Base-by-base conservation (phyloP, 2,113 vertebrate genomes). In the Litocranius walleri region DNA sequence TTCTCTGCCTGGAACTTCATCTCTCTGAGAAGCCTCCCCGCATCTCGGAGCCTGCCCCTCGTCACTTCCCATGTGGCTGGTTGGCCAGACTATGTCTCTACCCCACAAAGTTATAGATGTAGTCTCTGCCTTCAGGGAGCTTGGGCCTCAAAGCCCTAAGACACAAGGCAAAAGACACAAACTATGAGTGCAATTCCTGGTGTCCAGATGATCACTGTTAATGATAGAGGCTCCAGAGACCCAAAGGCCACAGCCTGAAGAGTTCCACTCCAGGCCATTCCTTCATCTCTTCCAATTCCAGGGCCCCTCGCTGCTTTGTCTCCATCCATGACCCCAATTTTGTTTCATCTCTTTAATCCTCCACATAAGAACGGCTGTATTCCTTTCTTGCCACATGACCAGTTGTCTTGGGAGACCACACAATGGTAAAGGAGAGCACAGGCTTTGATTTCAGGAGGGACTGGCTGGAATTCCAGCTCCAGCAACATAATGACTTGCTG, bases 121-220 rank as follows among this genome's bases (percentile, higher is more conserved):
- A 1, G 25, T 16, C 52, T n/a, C 29, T 87, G 17, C 25, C 48
- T 92, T 59, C 50, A 85, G 56, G 29, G 48, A 91, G 15, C 36
- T 45, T 45, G 21, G 27, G 86, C 19, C 30, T 88, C 36, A 74
- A 56, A 86, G 19, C 30, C 61, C 36, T 52, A 5, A n/a, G 74
- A 83, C 50, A 43, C 50, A 94, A 48, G 83, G 54, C 56, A 86
- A 40, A 27, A 52, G 3, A 25, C 11, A 3, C 36, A 86, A 81
- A 13, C 25, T 40, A 7, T 29, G n/a, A 74, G 21, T 4, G 0
- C 5, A 13, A 1, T 19, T 45, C 14, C 6, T 7, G 10, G 1
- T 48, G 4, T 25, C 29, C 78, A 43, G 17, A 30, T 17, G 17
- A 57, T n/a, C 67, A 50, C 45, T 16, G 36, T 30, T 45, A 15